Evolutionary conservation across 1,140 invertebrate genomes (phyloP).

Genomic region (Galleria mellonella): DNA sequence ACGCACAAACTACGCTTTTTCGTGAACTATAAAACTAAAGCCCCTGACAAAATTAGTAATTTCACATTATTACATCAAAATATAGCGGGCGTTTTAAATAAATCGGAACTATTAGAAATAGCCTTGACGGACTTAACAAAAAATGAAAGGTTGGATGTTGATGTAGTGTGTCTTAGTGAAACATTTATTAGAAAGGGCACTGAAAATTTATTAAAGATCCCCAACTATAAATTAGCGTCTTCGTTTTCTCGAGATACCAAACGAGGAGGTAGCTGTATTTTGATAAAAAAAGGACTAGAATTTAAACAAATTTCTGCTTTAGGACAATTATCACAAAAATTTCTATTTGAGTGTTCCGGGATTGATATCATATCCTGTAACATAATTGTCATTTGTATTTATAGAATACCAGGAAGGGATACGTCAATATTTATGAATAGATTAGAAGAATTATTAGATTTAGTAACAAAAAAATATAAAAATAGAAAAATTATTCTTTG

Average conservation of each 20-base stretch:
- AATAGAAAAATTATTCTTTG: conserved; percentile 9
- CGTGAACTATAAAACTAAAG: not conserved
- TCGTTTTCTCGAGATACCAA: conserved; percentile 10
- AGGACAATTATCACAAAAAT: not conserved
- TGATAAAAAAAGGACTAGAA: conserved; percentile 6
- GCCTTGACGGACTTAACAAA: not conserved
- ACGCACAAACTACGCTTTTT: not conserved
- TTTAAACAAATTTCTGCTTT: not conserved
- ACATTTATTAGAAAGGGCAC: conserved; percentile 11
- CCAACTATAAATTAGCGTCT: conserved; percentile 7
- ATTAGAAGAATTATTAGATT: not conserved
- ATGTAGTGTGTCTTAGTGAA: conserved; percentile 13
- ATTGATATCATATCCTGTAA: not conserved
- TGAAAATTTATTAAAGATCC: conserved; percentile 6
- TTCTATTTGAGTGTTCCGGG: conserved; percentile 11
- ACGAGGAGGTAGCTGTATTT: conserved; percentile 10
- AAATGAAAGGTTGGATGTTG: not conserved
- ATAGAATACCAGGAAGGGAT: not conserved
- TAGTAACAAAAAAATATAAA: not conserved
- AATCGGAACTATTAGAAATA: not conserved
- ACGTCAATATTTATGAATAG: not conserved
- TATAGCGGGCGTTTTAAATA: conserved; percentile 1
- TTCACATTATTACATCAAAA: conserved; percentile 1
- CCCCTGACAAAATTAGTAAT: not conserved
- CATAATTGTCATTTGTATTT: not conserved